These are phyloP conservation scores for Gymnocephalus cernua DNA, from an alignment of 2,113 vertebrate species.

Conservation along the genomic window DNA sequence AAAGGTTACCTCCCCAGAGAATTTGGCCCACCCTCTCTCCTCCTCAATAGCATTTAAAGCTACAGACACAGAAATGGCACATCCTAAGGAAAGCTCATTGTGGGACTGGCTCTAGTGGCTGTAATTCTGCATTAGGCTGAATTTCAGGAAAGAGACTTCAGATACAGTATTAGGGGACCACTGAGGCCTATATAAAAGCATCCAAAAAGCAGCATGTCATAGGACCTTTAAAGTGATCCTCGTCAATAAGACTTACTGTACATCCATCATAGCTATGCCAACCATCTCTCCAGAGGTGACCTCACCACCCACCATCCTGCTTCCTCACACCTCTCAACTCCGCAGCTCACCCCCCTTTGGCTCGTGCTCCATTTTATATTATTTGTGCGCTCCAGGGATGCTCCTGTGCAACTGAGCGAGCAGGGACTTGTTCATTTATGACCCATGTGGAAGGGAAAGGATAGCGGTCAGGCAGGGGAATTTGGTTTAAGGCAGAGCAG, in stretches of 20 bases:
- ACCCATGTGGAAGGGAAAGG: slow-evolving; percentile 27
- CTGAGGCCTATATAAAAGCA: no score
- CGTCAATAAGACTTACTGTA: neutral
- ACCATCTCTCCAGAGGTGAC: neutral
- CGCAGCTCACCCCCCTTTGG: neutral
- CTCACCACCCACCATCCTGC: slow-evolving; percentile 3
- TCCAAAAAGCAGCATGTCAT: no score
- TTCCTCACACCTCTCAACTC: slow-evolving; percentile 11
- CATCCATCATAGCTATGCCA: slow-evolving; percentile 11
- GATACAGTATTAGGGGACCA: no score
- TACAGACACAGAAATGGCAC: no score
- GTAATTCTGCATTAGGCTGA: no score
- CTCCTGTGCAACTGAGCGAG: slow-evolving; percentile 33
- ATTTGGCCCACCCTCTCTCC: no score
- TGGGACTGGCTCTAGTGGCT: no score
- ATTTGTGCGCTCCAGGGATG: slow-evolving; percentile 27
- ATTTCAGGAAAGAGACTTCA: no score
- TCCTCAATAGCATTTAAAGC: no score
- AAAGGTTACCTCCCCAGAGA: no score
- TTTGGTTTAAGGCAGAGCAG: slow-evolving; percentile 19
- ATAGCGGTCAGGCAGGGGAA: slow-evolving; percentile 13
- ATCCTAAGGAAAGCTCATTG: no score
- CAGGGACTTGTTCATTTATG: slow-evolving; percentile 48
- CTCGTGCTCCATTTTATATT: slow-evolving; percentile 30
- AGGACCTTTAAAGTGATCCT: neutral